These are phyloP conservation scores for Microcebus murinus DNA, from an alignment of 2,113 vertebrate genomes.

Conservation along the genomic window DNA sequence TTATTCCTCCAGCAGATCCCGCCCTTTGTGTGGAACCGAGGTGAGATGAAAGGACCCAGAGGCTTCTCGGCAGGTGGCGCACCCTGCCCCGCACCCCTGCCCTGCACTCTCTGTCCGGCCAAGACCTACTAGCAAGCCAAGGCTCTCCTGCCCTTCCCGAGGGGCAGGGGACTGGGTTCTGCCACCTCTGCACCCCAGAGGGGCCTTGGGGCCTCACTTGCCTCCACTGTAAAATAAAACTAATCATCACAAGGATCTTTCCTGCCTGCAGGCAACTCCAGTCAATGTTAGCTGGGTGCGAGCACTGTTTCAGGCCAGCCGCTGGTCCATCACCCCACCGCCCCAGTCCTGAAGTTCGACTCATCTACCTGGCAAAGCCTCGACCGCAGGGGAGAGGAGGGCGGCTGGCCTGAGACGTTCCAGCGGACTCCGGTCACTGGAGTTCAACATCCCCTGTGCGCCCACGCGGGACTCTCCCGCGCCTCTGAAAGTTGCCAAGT, in stretches of 20 bases:
- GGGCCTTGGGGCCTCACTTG: neutral
- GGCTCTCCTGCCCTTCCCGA: neutral
- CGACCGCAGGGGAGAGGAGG: neutral
- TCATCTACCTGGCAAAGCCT: neutral
- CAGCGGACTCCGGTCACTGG: neutral
- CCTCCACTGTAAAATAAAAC: neutral
- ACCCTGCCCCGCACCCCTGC: no score
- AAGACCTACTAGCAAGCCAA: neutral
- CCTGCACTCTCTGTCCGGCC: no score
- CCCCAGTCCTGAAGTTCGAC: neutral
- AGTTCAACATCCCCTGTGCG: neutral
- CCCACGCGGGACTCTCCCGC: fast-evolving
- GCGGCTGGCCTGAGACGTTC: neutral
- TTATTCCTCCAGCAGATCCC: neutral
- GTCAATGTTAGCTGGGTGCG: no score
- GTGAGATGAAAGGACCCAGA: conserved; percentile 6
- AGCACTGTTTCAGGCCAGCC: neutral
- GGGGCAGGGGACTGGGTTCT: neutral
- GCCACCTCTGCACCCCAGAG: neutral
- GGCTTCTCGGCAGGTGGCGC: neutral
- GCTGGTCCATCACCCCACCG: neutral
- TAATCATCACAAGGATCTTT: neutral
- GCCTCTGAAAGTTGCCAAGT: neutral
- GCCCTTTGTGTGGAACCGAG: fast-evolving
- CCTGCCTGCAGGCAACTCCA: no score